Evolutionary conservation across 2,797 vertebrate species (phyloP), one percentile per base, ranked within the genome.

Genomic region (Benthosema pterotum): DNA sequence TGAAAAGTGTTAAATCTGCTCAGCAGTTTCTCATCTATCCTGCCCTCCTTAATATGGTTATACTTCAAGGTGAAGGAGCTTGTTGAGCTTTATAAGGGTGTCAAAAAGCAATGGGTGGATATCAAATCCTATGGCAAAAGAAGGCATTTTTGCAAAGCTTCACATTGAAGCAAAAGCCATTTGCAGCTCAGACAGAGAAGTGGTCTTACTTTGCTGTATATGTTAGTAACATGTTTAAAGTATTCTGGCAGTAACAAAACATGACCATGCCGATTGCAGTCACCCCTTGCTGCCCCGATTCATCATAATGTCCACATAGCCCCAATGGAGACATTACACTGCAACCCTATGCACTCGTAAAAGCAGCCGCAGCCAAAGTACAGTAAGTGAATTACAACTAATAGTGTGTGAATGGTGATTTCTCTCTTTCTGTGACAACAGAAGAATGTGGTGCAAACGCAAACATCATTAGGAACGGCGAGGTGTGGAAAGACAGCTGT

Each of bases 401-500:
- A 65, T 63, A 53, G 67, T 15, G 42, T 14, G 57, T 49, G 46
- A 50, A 15, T 6, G 6, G 17, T 70, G 75, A 46, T 75, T 81
- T 78, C 68, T 57, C 45, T 75, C 15, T 76, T 5, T 15, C 17
- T 28, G 59, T 82, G 38, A 38, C 7, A 28, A 67, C 43, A 65
- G 62, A 53, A 71, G 60, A 78, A 67, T 73, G 66, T 48, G 65
- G 67, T 54, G 46, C 25, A 63, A 76, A 50, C 22, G 32, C 32
- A 56, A 52, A 71, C 53, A 60, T 51, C 67, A 67, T 66, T 54
- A 56, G 52, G 52, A 42, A 65, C 12, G 17, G 1, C 49, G 49
- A 71, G 60, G 73, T 74, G 77, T 51, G n/a, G 73, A 79, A 57
- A 63, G 59, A 78, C 71, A 72, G 75, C 69, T 48, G 57, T 38